Evolutionary conservation across 1,140 invertebrate species (phyloP).

Genomic region (Archivesica marissinica): DNA sequence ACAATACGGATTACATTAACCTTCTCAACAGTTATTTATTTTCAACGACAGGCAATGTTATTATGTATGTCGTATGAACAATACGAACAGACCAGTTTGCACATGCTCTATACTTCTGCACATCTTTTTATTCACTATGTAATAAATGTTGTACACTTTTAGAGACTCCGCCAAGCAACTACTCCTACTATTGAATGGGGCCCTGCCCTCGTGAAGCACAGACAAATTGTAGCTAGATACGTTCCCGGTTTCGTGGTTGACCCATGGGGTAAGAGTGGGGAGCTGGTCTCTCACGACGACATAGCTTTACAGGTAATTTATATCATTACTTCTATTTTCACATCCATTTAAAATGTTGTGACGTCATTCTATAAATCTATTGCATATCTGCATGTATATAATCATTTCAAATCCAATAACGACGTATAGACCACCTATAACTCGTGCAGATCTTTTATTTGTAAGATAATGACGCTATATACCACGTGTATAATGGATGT

Average conservation of each 20-base stretch:
- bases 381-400: too few relatives aligned
- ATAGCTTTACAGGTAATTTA: slow-evolving; percentile 55
- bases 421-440: neutral
- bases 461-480: neutral
- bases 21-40: too few relatives aligned
- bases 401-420: too few relatives aligned
- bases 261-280: slow-evolving; percentile 61
- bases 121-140: too few relatives aligned
- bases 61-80: too few relatives aligned
- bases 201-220: slow-evolving; percentile 73
- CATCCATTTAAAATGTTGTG: too few relatives aligned
- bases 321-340: neutral
- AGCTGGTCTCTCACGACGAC: slow-evolving; percentile 50
- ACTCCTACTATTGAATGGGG: slow-evolving; percentile 75
- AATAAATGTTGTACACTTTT: neutral
- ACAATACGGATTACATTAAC: too few relatives aligned
- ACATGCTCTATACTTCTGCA: neutral
- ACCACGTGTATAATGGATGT: too few relatives aligned
- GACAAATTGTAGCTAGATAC: slow-evolving; percentile 62
- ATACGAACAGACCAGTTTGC: neutral
- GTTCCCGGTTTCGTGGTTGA: slow-evolving; percentile 61
- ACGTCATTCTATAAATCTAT: too few relatives aligned
- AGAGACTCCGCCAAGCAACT: slow-evolving; percentile 55
- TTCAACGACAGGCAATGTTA: too few relatives aligned
- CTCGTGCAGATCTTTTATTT: neutral